These are phyloP conservation scores for Drosophila fulvimacula DNA, from an alignment of 2,888 invertebrate species.

Conservation along the genomic window DNA sequence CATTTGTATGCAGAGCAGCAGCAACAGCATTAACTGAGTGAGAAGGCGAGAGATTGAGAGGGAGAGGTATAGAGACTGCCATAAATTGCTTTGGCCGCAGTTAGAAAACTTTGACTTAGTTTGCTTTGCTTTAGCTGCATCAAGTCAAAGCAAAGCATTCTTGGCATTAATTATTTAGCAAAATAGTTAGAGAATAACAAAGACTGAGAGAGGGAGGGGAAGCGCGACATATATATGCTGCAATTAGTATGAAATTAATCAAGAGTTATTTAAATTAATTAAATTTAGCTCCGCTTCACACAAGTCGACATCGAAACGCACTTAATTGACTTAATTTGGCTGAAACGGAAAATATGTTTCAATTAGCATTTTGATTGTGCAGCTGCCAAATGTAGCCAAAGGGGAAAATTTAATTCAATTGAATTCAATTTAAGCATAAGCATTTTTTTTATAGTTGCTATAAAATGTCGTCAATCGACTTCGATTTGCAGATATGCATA, in stretches of 20 bases:
- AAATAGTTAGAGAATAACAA: not conserved
- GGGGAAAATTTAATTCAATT: not conserved
- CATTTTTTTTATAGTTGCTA: not conserved
- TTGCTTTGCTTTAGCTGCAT: not conserved
- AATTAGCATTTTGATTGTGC: not conserved
- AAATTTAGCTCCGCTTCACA: not conserved
- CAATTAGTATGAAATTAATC: not conserved
- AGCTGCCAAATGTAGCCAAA: not conserved
- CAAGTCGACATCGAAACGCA: too few relatives aligned
- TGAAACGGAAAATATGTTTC: not conserved
- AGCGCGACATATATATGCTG: not conserved
- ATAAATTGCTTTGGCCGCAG: conserved; percentile 61
- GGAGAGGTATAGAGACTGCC: not conserved
- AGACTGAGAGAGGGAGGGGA: not conserved
- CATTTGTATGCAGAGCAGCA: conserved; percentile 64
- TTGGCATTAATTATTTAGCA: conserved; percentile 6
- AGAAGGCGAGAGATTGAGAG: not conserved
- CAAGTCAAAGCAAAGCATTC: not conserved
- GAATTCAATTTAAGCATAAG: not conserved
- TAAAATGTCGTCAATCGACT: conserved; percentile 2
- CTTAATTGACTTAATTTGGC: not conserved
- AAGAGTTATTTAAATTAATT: not conserved
- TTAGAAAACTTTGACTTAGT: conserved; percentile 55
- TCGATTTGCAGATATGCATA: not conserved
- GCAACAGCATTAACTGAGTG: conserved; percentile 17